phyloP scores from a whole-genome alignment of 1,140 invertebrate species.

The Caenorhabditis briggsae region DNA sequence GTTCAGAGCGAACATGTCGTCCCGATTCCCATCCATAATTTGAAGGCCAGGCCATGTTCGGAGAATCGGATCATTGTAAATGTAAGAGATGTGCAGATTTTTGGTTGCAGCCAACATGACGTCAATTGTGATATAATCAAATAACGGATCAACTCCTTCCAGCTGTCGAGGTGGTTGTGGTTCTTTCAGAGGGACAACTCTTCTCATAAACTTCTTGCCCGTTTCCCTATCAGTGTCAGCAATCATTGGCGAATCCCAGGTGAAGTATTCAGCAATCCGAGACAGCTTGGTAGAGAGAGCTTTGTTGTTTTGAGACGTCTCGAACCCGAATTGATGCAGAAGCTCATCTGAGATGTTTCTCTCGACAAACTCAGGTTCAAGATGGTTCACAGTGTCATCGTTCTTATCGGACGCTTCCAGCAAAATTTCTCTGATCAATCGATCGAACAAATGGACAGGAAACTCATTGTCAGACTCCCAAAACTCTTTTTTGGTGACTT shows the following conservation, averaged over 20 bases:
- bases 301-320: neutral
- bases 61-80: conserved; percentile 9
- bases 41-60: conserved; percentile 11
- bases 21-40: neutral
- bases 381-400: neutral
- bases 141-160: neutral
- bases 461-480: no score
- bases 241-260: conserved; percentile 33
- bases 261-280: neutral
- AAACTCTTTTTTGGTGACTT: no score
- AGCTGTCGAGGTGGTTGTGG: conserved; percentile 40
- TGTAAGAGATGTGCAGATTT: neutral
- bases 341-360: neutral
- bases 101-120: neutral
- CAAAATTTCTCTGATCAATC: no score
- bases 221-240: conserved; percentile 21
- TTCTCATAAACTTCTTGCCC: neutral
- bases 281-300: neutral
- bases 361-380: neutral
- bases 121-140: conserved; percentile 2
- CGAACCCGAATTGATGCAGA: neutral
- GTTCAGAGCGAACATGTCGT: neutral
- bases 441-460: no score
- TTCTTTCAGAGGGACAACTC: conserved; percentile 24
- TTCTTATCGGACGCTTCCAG: no score